phyloP scores from a whole-genome alignment of 2,888 invertebrate genomes.

The Trachelus iudaicus region DNA sequence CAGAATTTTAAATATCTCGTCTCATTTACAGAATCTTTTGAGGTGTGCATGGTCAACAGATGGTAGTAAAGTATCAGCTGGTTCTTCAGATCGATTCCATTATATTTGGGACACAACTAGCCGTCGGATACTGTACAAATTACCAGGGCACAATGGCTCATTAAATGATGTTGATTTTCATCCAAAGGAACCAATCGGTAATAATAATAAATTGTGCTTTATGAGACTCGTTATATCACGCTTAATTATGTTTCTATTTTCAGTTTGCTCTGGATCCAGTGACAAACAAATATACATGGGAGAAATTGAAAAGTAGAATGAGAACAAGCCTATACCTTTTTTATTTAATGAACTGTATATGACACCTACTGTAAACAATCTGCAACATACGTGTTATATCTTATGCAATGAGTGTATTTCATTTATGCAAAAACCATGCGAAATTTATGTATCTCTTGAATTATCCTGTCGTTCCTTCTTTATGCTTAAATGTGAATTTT shows the following conservation, averaged over 20 bases:
- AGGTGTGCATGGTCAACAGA: conserved; percentile 94
- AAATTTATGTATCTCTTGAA: not conserved
- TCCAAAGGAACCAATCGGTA: conserved; percentile 88
- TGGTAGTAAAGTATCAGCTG: conserved; percentile 90
- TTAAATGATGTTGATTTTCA: conserved; percentile 98
- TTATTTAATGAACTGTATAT: not conserved
- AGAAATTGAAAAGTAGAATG: conserved; percentile 79
- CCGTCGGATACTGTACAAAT: conserved; percentile 90
- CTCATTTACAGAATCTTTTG: conserved; percentile 76
- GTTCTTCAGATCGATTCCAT: conserved; percentile 95
- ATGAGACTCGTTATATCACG: not conserved
- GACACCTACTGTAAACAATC: not conserved
- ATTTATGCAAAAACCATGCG: not conserved
- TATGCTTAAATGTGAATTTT: not conserved
- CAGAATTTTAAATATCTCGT: not conserved
- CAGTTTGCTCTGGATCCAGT: conserved; percentile 91
- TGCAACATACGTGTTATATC: not conserved
- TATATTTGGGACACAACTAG: conserved; percentile 98
- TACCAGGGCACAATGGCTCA: conserved; percentile 98
- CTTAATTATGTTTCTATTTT: conserved; percentile 48
- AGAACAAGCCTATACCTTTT: not conserved
- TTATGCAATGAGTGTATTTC: not conserved
- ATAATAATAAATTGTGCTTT: conserved; percentile 44
- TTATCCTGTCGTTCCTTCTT: not conserved
- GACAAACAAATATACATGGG: conserved; percentile 97